Conservation (phyloP, 2,888 invertebrate species). For the Pristionchus maxplancki region DNA sequence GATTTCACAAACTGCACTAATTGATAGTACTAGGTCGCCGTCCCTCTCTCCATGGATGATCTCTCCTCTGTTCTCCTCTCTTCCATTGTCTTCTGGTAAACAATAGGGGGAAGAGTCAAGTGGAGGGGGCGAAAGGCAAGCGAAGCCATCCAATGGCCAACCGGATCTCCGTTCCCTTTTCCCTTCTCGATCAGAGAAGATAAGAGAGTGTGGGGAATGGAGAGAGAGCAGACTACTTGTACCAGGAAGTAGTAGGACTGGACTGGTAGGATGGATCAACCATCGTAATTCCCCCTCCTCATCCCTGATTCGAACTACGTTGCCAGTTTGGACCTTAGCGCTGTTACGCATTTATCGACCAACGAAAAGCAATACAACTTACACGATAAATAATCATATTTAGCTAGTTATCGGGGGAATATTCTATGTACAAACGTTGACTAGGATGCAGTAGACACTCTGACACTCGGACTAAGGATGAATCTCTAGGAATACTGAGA, state of each 20-base stretch:
- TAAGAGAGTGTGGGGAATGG: conserved; percentile 5
- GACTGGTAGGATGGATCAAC: conserved; percentile 8
- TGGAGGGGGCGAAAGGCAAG: not conserved
- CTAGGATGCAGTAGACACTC: not conserved
- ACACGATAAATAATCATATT: conserved; percentile 42
- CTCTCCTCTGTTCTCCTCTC: not conserved
- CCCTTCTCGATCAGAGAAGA: not conserved
- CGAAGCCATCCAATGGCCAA: not conserved
- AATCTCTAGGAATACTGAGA: conserved; percentile 32
- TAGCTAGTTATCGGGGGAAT: not conserved
- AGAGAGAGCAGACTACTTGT: conserved; percentile 38
- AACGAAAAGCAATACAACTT: not conserved
- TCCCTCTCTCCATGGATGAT: conserved; percentile 11
- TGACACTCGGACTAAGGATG: not conserved
- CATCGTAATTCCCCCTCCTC: not conserved
- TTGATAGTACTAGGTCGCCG: not conserved
- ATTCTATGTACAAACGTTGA: conserved; percentile 13
- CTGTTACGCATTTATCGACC: conserved; percentile 34
- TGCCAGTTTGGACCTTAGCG: conserved; percentile 29
- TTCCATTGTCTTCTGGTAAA: conserved; percentile 44
- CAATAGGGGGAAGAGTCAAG: conserved; percentile 32
- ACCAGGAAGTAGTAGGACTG: conserved; percentile 31
- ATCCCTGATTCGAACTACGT: not conserved
- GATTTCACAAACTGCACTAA: not conserved
- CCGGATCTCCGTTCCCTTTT: conserved; percentile 41